A percentile compares a stretch with the other conserved stretches of the same genome.
phyloP scores from a whole-genome alignment of 2,797 vertebrate genomes.

The Pteronotus mesoamericanus region DNA sequence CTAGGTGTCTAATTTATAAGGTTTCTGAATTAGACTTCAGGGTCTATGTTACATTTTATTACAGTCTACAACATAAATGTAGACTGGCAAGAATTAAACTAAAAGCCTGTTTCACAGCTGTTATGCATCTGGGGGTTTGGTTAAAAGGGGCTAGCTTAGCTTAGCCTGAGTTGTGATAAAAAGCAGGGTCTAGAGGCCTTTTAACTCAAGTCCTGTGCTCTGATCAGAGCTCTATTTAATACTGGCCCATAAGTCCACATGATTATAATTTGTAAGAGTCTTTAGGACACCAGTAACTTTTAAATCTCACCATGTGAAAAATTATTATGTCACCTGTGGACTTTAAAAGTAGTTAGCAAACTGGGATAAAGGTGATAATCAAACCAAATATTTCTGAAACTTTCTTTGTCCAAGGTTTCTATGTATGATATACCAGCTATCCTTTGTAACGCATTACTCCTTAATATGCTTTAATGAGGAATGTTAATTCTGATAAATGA shows the following conservation, averaged over 20 bases:
- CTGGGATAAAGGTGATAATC: slow-evolving; percentile 9
- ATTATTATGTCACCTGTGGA: slow-evolving; percentile 57
- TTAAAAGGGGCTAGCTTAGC: slow-evolving; percentile 65
- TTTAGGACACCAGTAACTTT: slow-evolving; percentile 65
- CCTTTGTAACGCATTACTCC: neutral
- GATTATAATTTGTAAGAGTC: slow-evolving; percentile 66
- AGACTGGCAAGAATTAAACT: slow-evolving; percentile 67
- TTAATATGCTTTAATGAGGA: slow-evolving; percentile 21
- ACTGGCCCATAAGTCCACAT: slow-evolving; percentile 51
- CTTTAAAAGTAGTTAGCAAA: slow-evolving; percentile 55
- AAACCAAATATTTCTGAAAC: slow-evolving; percentile 37
- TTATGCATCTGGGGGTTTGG: slow-evolving; percentile 69
- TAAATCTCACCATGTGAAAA: slow-evolving; percentile 62
- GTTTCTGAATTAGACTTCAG: slow-evolving; percentile 72
- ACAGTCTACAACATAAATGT: slow-evolving; percentile 63
- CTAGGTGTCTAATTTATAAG: slow-evolving; percentile 75
- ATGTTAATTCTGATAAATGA: slow-evolving; percentile 47
- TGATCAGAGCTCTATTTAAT: slow-evolving; percentile 62
- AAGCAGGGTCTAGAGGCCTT: slow-evolving; percentile 57
- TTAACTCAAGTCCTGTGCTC: slow-evolving; percentile 48
- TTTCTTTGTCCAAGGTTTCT: slow-evolving; percentile 3
- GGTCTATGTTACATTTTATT: slow-evolving; percentile 77
- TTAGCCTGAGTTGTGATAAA: slow-evolving; percentile 61
- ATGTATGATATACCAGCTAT: neutral
- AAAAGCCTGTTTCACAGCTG: slow-evolving; percentile 69